These are phyloP conservation scores for Tipula unca DNA, from an alignment of 2,888 invertebrate genomes.

Conservation along the genomic window DNA sequence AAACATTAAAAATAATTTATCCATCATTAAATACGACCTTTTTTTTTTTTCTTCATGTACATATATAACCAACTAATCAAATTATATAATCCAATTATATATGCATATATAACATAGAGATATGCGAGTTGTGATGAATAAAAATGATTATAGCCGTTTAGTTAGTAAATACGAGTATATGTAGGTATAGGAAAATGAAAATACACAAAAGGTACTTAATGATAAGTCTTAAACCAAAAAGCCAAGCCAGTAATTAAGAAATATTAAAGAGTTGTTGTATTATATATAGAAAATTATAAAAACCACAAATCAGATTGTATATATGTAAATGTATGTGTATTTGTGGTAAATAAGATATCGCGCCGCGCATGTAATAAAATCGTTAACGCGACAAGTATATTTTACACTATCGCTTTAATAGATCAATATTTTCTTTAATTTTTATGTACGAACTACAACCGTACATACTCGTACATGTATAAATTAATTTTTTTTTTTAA, in stretches of 20 bases:
- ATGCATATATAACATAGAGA: neutral
- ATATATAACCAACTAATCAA: neutral
- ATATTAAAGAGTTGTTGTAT: neutral
- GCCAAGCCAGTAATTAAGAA: neutral
- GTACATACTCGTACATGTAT: neutral
- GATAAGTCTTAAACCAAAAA: neutral
- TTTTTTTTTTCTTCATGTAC: no score
- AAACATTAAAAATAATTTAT: neutral
- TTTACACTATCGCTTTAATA: neutral
- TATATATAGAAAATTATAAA: neutral
- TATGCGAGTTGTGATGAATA: neutral
- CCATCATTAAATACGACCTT: neutral
- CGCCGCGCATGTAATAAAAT: neutral
- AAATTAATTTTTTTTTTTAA: neutral
- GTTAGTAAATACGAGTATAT: neutral
- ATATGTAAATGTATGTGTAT: no score
- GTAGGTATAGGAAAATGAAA: neutral
- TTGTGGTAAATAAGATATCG: neutral
- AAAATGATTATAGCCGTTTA: neutral
- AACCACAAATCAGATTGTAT: neutral
- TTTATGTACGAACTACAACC: neutral
- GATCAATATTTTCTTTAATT: neutral
- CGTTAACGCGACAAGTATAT: constrained; percentile 14
- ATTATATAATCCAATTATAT: neutral
- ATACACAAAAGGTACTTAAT: neutral